Conservation (phyloP, 2,888 invertebrate genomes). For the Helleia helle region DNA sequence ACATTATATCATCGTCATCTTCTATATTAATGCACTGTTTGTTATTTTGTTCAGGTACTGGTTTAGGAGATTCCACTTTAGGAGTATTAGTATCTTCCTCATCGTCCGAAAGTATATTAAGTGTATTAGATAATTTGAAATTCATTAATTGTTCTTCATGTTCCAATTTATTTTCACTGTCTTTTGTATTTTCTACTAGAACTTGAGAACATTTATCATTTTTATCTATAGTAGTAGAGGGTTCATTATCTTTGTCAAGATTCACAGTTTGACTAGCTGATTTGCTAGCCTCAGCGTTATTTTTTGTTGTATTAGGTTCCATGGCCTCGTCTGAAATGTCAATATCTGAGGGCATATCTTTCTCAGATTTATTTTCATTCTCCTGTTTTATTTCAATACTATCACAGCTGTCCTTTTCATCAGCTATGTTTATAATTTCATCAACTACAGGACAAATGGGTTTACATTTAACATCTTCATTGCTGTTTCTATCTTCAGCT, state of each 20-base stretch:
- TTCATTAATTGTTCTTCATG: slow-evolving; percentile 28
- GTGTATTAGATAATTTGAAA: slow-evolving; percentile 44
- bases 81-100: slow-evolving; percentile 36
- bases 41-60: slow-evolving; percentile 20
- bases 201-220: not conserved
- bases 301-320: not conserved
- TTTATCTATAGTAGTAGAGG: not conserved
- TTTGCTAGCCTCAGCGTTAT: not conserved
- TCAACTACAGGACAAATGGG: slow-evolving; percentile 4
- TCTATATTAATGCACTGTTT: slow-evolving; percentile 49
- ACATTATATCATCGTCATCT: slow-evolving; percentile 60
- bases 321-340: slow-evolving; percentile 1
- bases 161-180: not conserved
- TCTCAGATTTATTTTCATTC: slow-evolving; percentile 7
- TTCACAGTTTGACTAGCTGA: too few relatives aligned
- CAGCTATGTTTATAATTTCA: slow-evolving; percentile 17
- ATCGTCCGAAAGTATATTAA: slow-evolving; percentile 57
- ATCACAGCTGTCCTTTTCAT: slow-evolving; percentile 14
- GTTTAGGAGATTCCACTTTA: slow-evolving; percentile 12
- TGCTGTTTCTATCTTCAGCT: not conserved
- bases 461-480: slow-evolving; percentile 3
- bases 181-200: not conserved
- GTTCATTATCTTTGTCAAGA: not conserved
- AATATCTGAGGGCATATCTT: not conserved
- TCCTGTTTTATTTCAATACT: not conserved